phyloP scores from a whole-genome alignment of 1,140 invertebrate species.

The Tetramorium alpestre region DNA sequence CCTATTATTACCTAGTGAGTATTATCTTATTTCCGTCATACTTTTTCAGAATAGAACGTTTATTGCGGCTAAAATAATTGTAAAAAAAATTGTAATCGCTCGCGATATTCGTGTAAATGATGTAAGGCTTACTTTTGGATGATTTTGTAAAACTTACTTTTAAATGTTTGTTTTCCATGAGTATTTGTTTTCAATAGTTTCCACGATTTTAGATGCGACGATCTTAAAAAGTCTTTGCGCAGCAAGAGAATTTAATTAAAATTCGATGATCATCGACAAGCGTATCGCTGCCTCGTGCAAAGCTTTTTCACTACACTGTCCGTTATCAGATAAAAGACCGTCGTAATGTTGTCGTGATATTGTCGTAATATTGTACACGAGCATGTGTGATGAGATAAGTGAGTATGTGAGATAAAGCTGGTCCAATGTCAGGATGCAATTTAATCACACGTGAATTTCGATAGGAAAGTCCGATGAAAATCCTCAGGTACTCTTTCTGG shows the following conservation, averaged over 20 bases:
- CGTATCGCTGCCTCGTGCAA: not conserved
- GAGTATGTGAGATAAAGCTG: slow-evolving; percentile 34
- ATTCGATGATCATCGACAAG: not conserved
- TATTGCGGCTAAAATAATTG: not conserved
- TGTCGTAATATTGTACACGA: slow-evolving; percentile 41
- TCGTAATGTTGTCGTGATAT: slow-evolving; percentile 13
- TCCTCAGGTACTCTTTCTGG: not conserved
- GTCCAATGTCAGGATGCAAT: slow-evolving; percentile 63
- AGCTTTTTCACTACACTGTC: not conserved
- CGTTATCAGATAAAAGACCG: not conserved
- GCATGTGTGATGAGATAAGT: slow-evolving; percentile 5
- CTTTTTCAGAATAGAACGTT: not conserved
- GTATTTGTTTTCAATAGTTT: not conserved
- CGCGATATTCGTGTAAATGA: not conserved
- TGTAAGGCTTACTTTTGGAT: not conserved
- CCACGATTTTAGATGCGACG: not conserved
- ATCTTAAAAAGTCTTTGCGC: not conserved
- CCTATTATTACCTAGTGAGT: not conserved
- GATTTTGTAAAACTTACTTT: not conserved
- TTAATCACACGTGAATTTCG: slow-evolving; percentile 52
- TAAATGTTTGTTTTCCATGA: not conserved
- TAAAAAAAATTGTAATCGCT: not conserved
- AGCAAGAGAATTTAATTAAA: not conserved
- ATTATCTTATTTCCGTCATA: not conserved
- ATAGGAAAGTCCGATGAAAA: not conserved